Evolutionary conservation across 1,140 invertebrate species (phyloP), one percentile per base, ranked within the genome.

Genomic region (Megalopta genalis): DNA sequence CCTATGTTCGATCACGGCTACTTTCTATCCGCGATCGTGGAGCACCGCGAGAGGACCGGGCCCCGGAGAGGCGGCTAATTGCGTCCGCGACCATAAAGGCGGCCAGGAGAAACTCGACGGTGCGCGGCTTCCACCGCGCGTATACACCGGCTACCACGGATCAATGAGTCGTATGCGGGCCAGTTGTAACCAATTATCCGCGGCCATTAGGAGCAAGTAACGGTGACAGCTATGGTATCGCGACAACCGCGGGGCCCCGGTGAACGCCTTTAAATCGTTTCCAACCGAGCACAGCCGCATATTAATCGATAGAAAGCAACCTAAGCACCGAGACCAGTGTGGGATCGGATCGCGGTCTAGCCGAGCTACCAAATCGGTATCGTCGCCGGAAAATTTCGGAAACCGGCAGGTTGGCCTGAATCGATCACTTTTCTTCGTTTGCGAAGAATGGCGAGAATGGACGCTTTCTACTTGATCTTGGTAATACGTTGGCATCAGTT

Each of bases 261-360:
- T 76, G 75, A 82, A 77, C 64, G 74, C 75, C 77, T 72, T 76
- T 69, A 68, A 76, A 77, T 78, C 80, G 70, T 78, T 59, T n/a
- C 37, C 23, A 46, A 59, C 37, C 27, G 70, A 25, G 63, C 73
- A 74, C 1, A 46, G 73, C 66, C 71, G 82, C 85, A 82, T 85
- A 86, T 88, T 86, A 85, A 88, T 85, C 84, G 86, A 42, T 88
- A 86, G 87, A 87, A 87, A 88, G 86, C 80, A 67, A 77, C 39
- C 46, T 72, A 9, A 42, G 42, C 2, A 0, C 52, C 49, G 64
- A 32, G 60, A 57, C 70, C 21, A 66, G 75, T 52, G 71, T 32
- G 32, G 60, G 42, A 71, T 23, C 69, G 52, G 60, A 60, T 46
- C 39, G 64, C 39, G 64, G 25, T 46, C 39, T n/a, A 0, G 2